phyloP scores from a whole-genome alignment of 2,797 vertebrate genomes.

The Peromyscus nudipes region DNA sequence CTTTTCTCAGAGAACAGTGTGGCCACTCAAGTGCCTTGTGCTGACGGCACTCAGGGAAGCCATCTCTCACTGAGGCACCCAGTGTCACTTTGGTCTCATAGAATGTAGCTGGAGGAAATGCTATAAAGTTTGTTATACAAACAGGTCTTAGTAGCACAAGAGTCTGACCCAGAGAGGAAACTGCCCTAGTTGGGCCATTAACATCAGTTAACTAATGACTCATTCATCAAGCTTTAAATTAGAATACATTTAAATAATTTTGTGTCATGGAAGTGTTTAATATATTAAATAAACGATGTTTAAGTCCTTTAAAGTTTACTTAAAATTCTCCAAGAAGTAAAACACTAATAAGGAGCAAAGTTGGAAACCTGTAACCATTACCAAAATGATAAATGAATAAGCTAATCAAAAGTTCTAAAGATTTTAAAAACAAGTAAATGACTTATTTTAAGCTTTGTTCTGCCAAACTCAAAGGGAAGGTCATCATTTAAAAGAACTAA shows the following conservation, averaged over 20 bases:
- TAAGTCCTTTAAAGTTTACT: background rate
- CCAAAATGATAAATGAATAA: conserved; percentile 20
- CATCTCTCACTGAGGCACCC: background rate
- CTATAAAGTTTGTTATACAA: background rate
- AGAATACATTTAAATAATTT: conserved; percentile 32
- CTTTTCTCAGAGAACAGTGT: background rate
- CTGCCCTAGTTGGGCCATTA: background rate
- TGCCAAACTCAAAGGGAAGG: background rate
- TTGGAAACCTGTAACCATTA: background rate
- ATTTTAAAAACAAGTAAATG: conserved; percentile 42
- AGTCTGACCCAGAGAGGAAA: conserved; percentile 30
- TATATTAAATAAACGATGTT: conserved; percentile 24
- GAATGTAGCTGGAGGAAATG: background rate
- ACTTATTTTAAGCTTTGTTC: conserved; percentile 83
- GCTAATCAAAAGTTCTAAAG: background rate
- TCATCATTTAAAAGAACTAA: background rate
- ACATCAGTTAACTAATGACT: conserved; percentile 4
- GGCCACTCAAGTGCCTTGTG: background rate
- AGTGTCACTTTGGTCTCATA: background rate
- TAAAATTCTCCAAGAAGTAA: background rate
- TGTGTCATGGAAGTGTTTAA: background rate
- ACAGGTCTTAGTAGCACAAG: background rate
- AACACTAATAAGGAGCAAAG: background rate
- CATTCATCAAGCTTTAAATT: conserved; percentile 25
- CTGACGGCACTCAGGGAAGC: background rate